phyloP scores from a whole-genome alignment of 2,113 vertebrate genomes.

The Edolisoma coerulescens region DNA sequence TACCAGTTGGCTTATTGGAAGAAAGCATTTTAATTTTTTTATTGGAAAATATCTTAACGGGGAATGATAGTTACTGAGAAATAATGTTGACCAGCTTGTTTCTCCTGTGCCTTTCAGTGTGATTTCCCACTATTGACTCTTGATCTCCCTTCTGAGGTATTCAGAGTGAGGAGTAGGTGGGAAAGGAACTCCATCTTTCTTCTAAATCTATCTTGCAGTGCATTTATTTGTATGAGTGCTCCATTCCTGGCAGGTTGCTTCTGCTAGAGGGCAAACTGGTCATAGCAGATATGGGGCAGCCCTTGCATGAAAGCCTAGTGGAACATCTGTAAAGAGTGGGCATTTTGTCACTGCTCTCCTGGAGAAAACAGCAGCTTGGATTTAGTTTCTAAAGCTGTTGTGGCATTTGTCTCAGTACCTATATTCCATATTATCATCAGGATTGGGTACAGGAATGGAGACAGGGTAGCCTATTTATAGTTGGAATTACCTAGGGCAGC shows the following conservation, averaged over 20 bases:
- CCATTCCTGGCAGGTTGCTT: background rate
- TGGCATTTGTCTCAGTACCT: background rate
- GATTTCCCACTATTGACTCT: background rate
- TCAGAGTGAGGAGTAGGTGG: rapidly evolving
- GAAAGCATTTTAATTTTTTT: background rate
- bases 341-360: background rate
- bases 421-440: background rate
- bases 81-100: background rate
- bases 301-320: background rate
- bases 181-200: background rate
- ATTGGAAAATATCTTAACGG: background rate
- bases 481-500: background rate
- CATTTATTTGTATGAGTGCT: background rate
- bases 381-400: background rate
- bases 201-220: background rate
- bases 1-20: background rate
- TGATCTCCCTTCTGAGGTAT: background rate
- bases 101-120: background rate
- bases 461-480: background rate
- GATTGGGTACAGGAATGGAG: background rate
- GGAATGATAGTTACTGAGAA: background rate
- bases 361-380: background rate
- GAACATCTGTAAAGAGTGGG: background rate
- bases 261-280: background rate
- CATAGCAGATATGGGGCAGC: rapidly evolving